Conservation (phyloP, 2,797 vertebrate genomes). For the Gymnoscopelus braueri region DNA sequence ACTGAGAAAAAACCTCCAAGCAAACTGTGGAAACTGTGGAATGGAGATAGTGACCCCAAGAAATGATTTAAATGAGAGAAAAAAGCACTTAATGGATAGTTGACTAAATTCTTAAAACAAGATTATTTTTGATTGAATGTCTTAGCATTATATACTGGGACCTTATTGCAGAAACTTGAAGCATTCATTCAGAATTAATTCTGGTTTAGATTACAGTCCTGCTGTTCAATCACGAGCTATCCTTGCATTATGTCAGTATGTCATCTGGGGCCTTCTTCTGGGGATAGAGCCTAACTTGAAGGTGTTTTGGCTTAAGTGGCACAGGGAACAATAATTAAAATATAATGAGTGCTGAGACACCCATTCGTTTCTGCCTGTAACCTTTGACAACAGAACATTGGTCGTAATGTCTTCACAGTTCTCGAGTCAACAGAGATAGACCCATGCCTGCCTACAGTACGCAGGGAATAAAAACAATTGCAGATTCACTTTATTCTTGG, state of each 20-base stretch:
- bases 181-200: slow-evolving; percentile 10
- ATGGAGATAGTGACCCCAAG: slow-evolving; percentile 3
- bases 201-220: slow-evolving; percentile 1
- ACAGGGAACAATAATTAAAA: no score
- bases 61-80: slow-evolving; percentile 27
- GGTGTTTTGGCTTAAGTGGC: no score
- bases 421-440: no score
- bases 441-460: no score
- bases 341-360: no score
- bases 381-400: not conserved
- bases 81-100: not conserved
- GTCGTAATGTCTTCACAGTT: no score
- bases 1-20: slow-evolving; percentile 14
- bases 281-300: not conserved
- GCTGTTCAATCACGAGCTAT: not conserved
- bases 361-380: not conserved
- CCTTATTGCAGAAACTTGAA: slow-evolving; percentile 10
- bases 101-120: slow-evolving; percentile 7
- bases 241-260: not conserved
- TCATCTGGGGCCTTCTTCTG: not conserved
- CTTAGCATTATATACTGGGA: slow-evolving; percentile 5
- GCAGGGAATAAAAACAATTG: no score
- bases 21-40: slow-evolving; percentile 14
- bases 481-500: no score
- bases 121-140: slow-evolving; percentile 5